Base-by-base conservation (phyloP, 2,888 invertebrate genomes). In the Hypsopygia costalis region DNA sequence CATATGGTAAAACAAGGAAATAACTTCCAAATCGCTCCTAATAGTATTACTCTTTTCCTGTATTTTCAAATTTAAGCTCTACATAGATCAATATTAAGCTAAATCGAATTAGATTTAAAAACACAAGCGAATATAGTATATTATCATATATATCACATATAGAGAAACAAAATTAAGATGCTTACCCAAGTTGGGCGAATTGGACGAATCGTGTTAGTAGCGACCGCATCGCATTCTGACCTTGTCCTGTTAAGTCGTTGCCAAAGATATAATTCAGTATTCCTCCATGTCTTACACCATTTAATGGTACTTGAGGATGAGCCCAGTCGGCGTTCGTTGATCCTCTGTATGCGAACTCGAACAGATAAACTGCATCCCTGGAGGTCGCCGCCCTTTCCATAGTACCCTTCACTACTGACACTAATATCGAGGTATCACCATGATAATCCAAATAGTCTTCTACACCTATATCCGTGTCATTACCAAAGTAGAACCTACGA, bases 381-480 rank as follows among this genome's bases (percentile, higher is more conserved):
- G 83, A 80, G 1, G 69, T 73, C 0, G 49, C 36, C 1, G 72
- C 73, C 45, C 87, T 71, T 51, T 81, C 81, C 10, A 54, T 60
- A 1, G 68, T 73, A 5, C 69, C 69, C 60, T 74, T 69, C 20
- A 85, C 72, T 0, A 64, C 58, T 0, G 88, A 69, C 3, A 82
- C 62, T 1, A 73, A 50, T 3, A 81, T 62, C 25, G 79, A 52
- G 2, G 71, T 73, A 33, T 88, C 88, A 10, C 88, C 88, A 25
- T 81, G 60, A 41, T 75, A 88, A 9, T 76, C 75, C 20, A 88
- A 61, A 43, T 58, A 88, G 45, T 85, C 81, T 39, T 76, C 68
- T 36, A 83, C 76, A 1, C 55, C 69, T 62, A 76, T 72, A 28
- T 52, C 64, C 1, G 81, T 61, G 0, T 44, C 64, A 6, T 65